Evolutionary conservation across 2,113 vertebrate species (phyloP).

Genomic region (Ceyx cyanopectus): DNA sequence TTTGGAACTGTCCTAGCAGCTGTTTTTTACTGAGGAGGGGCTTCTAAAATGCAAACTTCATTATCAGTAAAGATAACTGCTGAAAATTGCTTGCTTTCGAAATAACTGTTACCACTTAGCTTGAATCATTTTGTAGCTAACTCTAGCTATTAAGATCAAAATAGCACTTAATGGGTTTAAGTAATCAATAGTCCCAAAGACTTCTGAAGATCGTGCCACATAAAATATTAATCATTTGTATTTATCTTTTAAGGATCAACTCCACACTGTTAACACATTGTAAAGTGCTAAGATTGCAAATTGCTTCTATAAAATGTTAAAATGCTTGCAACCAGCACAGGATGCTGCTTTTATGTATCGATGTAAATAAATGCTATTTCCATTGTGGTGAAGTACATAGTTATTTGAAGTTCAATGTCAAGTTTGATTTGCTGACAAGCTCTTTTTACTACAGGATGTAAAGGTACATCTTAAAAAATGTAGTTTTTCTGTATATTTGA

Average conservation of each 20-base stretch:
- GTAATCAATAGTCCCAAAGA: conserved; percentile 82
- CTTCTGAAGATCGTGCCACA: conserved; percentile 73
- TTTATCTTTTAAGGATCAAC: conserved; percentile 71
- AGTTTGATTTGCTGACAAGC: not conserved
- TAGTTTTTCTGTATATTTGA: not conserved
- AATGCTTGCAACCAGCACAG: not conserved
- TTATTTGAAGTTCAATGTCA: not conserved
- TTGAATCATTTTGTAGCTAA: conserved; percentile 47
- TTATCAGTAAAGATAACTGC: not conserved
- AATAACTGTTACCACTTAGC: conserved; percentile 36
- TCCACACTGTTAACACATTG: conserved; percentile 73
- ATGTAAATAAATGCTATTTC: conserved; percentile 34
- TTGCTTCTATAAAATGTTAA: conserved; percentile 73
- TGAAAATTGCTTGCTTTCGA: conserved; percentile 12
- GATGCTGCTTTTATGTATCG: conserved; percentile 1
- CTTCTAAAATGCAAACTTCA: not conserved
- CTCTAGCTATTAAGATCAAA: conserved; percentile 78
- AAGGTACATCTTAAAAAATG: not conserved
- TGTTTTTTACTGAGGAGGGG: not conserved
- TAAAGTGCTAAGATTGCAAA: conserved; percentile 53
- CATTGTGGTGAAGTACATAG: not conserved
- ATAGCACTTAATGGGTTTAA: conserved; percentile 78
- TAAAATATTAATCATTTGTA: conserved; percentile 89
- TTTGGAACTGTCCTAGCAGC: not conserved
- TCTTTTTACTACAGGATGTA: not conserved